A percentile compares a stretch with the other conserved stretches of the same genome.
These are phyloP conservation scores for Lophochroa leadbeateri DNA, from an alignment of 2,113 vertebrate genomes.

Conservation along the genomic window DNA sequence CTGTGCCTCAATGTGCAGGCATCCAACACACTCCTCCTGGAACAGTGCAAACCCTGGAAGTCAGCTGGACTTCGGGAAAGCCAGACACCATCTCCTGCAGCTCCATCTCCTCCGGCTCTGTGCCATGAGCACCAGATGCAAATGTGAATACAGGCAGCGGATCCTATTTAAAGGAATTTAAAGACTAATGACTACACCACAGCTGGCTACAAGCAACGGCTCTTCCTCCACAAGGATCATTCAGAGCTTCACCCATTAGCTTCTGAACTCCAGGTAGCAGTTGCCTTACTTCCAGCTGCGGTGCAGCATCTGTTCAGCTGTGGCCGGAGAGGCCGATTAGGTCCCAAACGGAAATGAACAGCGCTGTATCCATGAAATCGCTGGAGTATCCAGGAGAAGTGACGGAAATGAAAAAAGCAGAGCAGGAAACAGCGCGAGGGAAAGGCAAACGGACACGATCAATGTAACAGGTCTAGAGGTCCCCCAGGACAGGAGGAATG, in stretches of 20 bases:
- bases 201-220: background rate
- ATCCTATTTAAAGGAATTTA: background rate
- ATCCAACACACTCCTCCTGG: fast-evolving
- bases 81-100: background rate
- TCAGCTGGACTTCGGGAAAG: background rate
- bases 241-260: fast-evolving
- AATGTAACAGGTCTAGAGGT: fast-evolving
- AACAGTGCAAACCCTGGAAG: background rate
- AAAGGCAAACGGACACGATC: background rate
- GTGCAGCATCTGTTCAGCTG: fast-evolving
- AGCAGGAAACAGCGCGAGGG: constrained; percentile 12
- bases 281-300: background rate
- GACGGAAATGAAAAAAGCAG: background rate
- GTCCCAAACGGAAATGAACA: background rate
- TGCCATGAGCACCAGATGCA: background rate
- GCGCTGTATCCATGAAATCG: background rate
- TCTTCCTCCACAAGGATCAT: fast-evolving
- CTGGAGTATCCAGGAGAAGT: background rate
- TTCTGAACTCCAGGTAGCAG: background rate
- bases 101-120: background rate
- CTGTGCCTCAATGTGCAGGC: fast-evolving
- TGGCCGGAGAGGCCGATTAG: background rate
- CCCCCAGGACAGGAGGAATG: background rate
- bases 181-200: fast-evolving
- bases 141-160: fast-evolving